Conservation (phyloP, 2,888 invertebrate genomes). For the Platycnemis pennipes region DNA sequence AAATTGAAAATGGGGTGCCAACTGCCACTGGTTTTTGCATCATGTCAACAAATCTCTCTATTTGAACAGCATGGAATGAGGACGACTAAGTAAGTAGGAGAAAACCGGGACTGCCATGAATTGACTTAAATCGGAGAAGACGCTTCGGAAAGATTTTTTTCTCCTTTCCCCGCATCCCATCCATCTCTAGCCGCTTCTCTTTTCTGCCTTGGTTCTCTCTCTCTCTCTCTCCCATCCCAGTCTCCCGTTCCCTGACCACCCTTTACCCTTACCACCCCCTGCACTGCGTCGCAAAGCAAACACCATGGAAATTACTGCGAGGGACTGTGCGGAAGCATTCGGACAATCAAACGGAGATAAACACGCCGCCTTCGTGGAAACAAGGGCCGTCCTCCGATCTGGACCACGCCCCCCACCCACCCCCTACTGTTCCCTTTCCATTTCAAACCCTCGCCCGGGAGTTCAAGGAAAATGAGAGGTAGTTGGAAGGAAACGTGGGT, state of each 20-base stretch:
- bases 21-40: too few relatives aligned
- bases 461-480: not conserved
- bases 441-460: not conserved
- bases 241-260: not conserved
- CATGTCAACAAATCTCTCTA: too few relatives aligned
- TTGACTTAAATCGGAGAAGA: not conserved
- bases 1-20: too few relatives aligned
- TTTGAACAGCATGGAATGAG: too few relatives aligned
- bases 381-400: not conserved
- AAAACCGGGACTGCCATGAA: too few relatives aligned
- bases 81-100: not conserved
- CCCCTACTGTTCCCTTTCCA: not conserved
- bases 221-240: not conserved
- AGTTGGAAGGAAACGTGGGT: too few relatives aligned
- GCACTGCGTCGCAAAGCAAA: slow-evolving; percentile 12
- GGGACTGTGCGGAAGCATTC: not conserved
- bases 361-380: not conserved
- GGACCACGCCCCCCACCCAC: not conserved
- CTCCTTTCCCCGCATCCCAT: not conserved
- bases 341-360: slow-evolving; percentile 18
- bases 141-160: not conserved
- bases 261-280: not conserved
- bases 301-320: slow-evolving; percentile 17
- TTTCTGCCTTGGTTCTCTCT: not conserved
- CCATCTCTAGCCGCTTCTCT: not conserved